Conservation (phyloP, 2,888 invertebrate genomes). For the Macaria notata region DNA sequence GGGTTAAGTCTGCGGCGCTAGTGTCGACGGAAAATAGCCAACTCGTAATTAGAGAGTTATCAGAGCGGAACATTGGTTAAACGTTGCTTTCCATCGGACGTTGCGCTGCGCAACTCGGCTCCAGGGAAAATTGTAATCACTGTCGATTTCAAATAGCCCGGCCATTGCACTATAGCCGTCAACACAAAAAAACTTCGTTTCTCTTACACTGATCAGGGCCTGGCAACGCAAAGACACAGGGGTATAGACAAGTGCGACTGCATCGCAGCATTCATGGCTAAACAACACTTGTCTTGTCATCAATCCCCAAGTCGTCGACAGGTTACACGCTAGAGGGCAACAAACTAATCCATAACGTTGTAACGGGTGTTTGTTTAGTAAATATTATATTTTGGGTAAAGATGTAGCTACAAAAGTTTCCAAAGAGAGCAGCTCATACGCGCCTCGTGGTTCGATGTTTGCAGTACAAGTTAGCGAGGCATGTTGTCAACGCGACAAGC, state of each 20-base stretch:
- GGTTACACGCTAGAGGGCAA: slow-evolving; percentile 50
- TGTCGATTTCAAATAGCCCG: slow-evolving; percentile 78
- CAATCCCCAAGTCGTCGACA: slow-evolving; percentile 42
- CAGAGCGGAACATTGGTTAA: slow-evolving; percentile 81
- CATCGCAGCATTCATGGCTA: slow-evolving; percentile 39
- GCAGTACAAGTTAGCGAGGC: slow-evolving; percentile 55
- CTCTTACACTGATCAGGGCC: slow-evolving; percentile 36
- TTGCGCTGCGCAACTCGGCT: slow-evolving; percentile 75
- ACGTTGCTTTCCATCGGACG: slow-evolving; percentile 81
- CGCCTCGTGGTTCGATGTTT: slow-evolving; percentile 49
- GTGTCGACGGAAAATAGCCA: slow-evolving; percentile 76
- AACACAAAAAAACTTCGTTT: too few relatives aligned
- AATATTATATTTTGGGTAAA: slow-evolving; percentile 55
- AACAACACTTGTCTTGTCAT: slow-evolving; percentile 51
- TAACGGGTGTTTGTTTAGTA: slow-evolving; percentile 54
- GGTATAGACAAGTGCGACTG: background rate
- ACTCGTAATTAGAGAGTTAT: slow-evolving; percentile 79
- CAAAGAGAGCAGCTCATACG: slow-evolving; percentile 47
- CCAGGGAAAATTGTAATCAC: slow-evolving; percentile 81
- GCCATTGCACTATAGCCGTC: slow-evolving; percentile 58
- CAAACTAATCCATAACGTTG: slow-evolving; percentile 50
- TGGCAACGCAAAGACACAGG: background rate
- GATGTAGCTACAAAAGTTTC: slow-evolving; percentile 51
- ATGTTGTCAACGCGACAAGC: slow-evolving; percentile 64
- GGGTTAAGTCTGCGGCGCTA: slow-evolving; percentile 70